Base-by-base conservation (phyloP, 2,113 vertebrate genomes). In the Peromyscus leucopus region DNA sequence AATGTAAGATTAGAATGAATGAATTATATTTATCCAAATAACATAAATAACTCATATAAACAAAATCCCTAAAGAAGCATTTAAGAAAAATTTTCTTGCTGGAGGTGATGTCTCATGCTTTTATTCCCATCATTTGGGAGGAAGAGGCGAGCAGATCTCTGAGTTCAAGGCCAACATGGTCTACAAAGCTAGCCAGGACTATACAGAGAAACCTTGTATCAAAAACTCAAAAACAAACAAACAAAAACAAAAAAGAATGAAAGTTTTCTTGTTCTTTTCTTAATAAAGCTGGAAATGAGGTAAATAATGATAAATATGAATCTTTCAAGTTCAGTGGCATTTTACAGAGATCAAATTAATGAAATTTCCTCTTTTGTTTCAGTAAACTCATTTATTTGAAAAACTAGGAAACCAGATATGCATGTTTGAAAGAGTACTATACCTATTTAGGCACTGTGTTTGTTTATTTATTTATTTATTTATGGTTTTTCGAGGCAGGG, bases 361-460 rank as follows among this genome's bases (percentile, higher is more conserved):
- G 79, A 82, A 12, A 36, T 85, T 48, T 63, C 74, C 36, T 51
- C 57, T 95, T 95, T 26, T 89, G 42, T 82, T 93, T 80, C 33
- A 89, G 33, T 85, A 79, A 96, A 96, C 22, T 74, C 46, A 91
- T 75, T 89, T 91, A 93, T 63, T 71, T 65, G 51, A 91, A 12
- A 89, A 95, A 93, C 2, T 24, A 80, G 78, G 17, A 83, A n/a
- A 83, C 36, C 36, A 59, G 55, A 24, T 24, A 59, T 57, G 80
- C 21, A 39, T 39, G 55, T 83, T 22, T 83, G 59, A 86, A 86
- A 86, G 15, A 65, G n/a, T 19, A 65, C 24, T 15, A 65, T n/a
- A 84, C 59, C 22, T 88, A 92, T 76, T 24, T 82, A 82, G 59
- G 48, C 16, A 87, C 24, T 10, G 48, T 26, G 3, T 71, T 78